These are phyloP conservation scores for Xanthia icteritia DNA, from an alignment of 2,888 invertebrate species.

Conservation along the genomic window DNA sequence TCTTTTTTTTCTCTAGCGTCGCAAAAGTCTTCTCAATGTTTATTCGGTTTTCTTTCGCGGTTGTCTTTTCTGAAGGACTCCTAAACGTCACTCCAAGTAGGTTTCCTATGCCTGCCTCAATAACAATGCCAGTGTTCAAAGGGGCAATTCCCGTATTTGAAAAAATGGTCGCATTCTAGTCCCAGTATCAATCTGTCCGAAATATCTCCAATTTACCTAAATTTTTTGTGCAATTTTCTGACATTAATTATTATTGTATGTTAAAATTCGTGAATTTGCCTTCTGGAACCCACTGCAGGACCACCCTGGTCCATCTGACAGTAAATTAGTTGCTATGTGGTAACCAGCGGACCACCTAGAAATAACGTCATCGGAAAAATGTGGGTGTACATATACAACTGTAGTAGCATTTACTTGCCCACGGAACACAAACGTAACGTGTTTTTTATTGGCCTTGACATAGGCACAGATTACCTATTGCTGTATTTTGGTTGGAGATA, in stretches of 20 bases:
- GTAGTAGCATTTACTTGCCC: conserved; percentile 34
- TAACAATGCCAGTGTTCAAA: not conserved
- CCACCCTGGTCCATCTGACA: not conserved
- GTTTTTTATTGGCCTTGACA: conserved; percentile 32
- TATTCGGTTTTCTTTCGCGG: not conserved
- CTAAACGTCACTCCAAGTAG: not conserved
- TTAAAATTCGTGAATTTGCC: not conserved
- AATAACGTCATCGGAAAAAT: conserved; percentile 13
- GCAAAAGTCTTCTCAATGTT: not conserved
- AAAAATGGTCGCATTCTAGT: too few species aligned
- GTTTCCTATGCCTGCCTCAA: not conserved
- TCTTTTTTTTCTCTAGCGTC: not conserved
- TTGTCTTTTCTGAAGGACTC: not conserved
- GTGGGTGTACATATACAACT: conserved; percentile 30
- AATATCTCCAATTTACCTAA: too few species aligned
- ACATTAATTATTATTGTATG: not conserved
- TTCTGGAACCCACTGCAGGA: not conserved
- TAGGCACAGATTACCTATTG: not conserved
- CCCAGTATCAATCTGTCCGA: too few species aligned
- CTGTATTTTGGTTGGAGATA: not conserved
- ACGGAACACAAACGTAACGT: conserved; percentile 12
- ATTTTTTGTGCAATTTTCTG: not conserved
- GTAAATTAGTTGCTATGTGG: not conserved
- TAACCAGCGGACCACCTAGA: not conserved
- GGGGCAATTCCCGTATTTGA: not conserved